phyloP scores from a whole-genome alignment of 2,113 vertebrate species.

The Chauna torquata region DNA sequence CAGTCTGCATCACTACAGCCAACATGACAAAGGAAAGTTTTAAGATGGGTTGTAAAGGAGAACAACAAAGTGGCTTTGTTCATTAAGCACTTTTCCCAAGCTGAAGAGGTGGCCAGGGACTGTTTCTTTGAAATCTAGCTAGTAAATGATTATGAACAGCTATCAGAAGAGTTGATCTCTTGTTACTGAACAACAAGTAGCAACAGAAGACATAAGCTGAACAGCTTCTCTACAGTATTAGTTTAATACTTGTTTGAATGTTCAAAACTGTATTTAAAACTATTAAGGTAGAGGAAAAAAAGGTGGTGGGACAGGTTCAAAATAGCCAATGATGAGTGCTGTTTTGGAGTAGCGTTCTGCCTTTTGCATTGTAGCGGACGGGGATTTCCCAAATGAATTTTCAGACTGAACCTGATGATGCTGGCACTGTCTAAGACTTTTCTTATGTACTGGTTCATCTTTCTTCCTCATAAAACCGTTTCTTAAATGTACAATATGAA shows the following conservation, averaged over 20 bases:
- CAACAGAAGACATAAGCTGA: not conserved
- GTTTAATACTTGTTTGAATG: not conserved
- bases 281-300: not conserved
- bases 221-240: not conserved
- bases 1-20: not conserved
- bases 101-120: not conserved
- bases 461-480: not conserved
- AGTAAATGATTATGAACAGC: not conserved
- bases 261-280: not conserved
- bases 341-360: not conserved
- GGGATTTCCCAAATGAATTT: not conserved
- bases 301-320: not conserved
- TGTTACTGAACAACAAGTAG: not conserved
- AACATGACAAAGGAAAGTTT: not conserved
- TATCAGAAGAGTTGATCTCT: not conserved
- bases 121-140: slow-evolving; percentile 18
- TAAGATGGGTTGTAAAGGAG: not conserved
- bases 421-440: not conserved
- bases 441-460: not conserved
- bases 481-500: not conserved
- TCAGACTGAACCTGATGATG: not conserved
- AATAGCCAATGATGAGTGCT: not conserved
- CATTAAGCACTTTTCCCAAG: not conserved
- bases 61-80: not conserved
- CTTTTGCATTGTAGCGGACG: not conserved